Percentiles rank a stretch among this genome's conserved stretches.
These are phyloP conservation scores for Phytoseiulus persimilis DNA, from an alignment of 2,888 invertebrate genomes.

Conservation along the genomic window DNA sequence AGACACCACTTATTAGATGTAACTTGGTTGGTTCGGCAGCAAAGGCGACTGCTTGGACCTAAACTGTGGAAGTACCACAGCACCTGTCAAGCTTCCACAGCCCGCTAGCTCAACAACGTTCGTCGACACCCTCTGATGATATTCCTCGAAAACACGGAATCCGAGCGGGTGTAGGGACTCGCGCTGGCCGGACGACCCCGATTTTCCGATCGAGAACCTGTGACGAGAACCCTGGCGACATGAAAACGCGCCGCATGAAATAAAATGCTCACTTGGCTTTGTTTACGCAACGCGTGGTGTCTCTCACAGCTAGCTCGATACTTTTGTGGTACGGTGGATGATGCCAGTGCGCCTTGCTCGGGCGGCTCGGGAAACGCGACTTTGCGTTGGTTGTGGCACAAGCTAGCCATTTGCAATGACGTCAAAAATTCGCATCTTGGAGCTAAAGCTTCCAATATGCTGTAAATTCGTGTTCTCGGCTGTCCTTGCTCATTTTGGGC, in stretches of 20 bases:
- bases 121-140: neutral
- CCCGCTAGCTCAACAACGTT: neutral
- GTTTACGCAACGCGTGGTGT: neutral
- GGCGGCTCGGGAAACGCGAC: no score
- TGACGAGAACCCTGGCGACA: neutral
- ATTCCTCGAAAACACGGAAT: no score
- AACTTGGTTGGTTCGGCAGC: neutral
- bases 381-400: no score
- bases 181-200: no score
- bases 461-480: no score
- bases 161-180: no score
- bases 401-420: no score
- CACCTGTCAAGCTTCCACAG: conserved; percentile 5
- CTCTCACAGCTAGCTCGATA: neutral
- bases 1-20: neutral
- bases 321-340: neutral
- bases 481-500: no score
- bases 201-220: neutral
- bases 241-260: neutral
- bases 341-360: neutral
- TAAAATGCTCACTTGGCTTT: neutral
- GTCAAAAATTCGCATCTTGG: no score
- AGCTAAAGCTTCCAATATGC: no score
- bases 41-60: conserved; percentile 5
- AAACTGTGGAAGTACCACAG: neutral